These are phyloP conservation scores for Lithobates pipiens DNA, from an alignment of 2,797 vertebrate genomes.

Conservation along the genomic window DNA sequence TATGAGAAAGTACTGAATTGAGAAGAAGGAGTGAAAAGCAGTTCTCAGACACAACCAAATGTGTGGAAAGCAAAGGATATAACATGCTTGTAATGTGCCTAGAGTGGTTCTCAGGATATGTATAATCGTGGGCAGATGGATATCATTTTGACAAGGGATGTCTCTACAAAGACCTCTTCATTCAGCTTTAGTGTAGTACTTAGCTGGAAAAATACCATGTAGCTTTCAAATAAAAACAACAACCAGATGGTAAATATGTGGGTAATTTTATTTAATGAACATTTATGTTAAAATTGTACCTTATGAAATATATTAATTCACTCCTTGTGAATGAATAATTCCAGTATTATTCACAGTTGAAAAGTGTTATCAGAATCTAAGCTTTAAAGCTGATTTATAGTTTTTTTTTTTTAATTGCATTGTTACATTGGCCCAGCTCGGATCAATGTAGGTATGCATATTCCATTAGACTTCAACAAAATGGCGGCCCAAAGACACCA, in stretches of 20 bases:
- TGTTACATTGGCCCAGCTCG: no score
- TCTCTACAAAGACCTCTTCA: slow-evolving; percentile 34
- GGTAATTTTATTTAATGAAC: slow-evolving; percentile 18
- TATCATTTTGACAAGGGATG: slow-evolving; percentile 35
- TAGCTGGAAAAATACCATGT: slow-evolving; percentile 17
- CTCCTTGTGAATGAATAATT: background rate
- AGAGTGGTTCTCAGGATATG: slow-evolving; percentile 23
- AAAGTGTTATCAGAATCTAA: background rate
- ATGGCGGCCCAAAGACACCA: no score
- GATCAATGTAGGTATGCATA: no score
- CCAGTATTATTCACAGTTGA: background rate
- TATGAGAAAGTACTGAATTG: slow-evolving; percentile 22
- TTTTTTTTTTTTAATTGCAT: no score
- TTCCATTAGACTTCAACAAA: no score
- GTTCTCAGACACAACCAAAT: slow-evolving; percentile 37
- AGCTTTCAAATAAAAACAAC: slow-evolving; percentile 31
- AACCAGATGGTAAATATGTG: slow-evolving; percentile 37
- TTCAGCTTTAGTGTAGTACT: slow-evolving; percentile 17
- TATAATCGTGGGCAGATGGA: slow-evolving; percentile 54
- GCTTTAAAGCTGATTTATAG: no score
- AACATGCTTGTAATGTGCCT: slow-evolving; percentile 48
- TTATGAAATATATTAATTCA: background rate
- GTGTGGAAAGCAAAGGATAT: slow-evolving; percentile 46
- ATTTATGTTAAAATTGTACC: slow-evolving; percentile 21
- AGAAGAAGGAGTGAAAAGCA: slow-evolving; percentile 40